Percentiles rank a stretch among this genome's conserved stretches.
Conservation (phyloP, 2,888 invertebrate species). For the Scrobipalpa atriplicella region DNA sequence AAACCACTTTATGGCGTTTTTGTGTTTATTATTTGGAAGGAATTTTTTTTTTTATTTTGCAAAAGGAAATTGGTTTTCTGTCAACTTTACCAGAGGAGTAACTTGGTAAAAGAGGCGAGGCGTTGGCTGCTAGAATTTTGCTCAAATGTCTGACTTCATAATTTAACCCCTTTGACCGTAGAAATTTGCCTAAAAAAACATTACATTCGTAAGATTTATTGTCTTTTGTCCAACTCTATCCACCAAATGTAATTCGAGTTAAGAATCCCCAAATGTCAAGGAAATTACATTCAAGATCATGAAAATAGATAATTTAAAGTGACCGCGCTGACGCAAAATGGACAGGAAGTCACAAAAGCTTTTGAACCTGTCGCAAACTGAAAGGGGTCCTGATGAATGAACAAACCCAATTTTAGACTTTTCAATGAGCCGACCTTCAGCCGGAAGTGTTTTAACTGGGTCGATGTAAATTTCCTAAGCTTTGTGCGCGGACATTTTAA, state of each 20-base stretch:
- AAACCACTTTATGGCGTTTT: conserved; percentile 27
- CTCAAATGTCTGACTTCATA: too few relatives aligned
- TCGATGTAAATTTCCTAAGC: conserved; percentile 13
- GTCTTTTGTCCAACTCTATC: too few relatives aligned
- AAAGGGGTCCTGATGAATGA: conserved; percentile 14
- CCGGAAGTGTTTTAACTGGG: conserved; percentile 5
- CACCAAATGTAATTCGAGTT: conserved; percentile 22
- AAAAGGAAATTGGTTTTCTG: too few relatives aligned
- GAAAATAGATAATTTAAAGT: conserved; percentile 16
- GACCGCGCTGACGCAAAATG: conserved; percentile 6
- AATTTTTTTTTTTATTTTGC: not conserved
- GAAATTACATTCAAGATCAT: conserved; percentile 1
- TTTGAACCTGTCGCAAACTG: conserved; percentile 4
- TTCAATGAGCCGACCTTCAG: conserved; percentile 17
- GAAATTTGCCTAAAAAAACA: too few relatives aligned
- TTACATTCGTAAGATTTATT: too few relatives aligned
- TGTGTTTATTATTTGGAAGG: conserved; percentile 13
- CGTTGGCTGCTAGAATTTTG: too few relatives aligned
- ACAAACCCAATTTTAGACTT: conserved; percentile 12
- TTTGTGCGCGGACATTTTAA: conserved; percentile 18
- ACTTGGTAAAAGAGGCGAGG: too few relatives aligned
- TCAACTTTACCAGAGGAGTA: too few relatives aligned
- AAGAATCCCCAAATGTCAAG: not conserved
- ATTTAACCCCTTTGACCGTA: too few relatives aligned
- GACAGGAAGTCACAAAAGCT: not conserved